Evolutionary conservation across 2,797 vertebrate genomes (phyloP), one percentile per base, ranked within the genome.

Genomic region (Fistularia tabacaria): DNA sequence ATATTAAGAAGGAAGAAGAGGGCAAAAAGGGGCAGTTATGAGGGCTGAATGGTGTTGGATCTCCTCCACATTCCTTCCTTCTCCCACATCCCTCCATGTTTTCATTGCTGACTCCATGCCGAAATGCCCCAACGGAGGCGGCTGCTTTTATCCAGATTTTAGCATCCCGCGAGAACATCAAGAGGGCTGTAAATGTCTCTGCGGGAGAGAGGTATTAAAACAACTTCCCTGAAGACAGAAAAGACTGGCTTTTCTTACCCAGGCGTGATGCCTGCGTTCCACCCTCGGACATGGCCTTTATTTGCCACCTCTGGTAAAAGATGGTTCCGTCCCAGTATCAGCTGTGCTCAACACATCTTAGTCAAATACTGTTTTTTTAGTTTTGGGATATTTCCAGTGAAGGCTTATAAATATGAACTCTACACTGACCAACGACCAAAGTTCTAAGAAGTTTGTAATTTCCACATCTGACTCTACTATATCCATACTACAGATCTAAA

Each of bases 131-230:
- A 63, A 59, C 43, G 64, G 71, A 77, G 75, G 58, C 9, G 15
- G 9, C n/a, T 1, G 60, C 85, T 89, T 90, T 89, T 65, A 88
- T 89, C 80, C 61, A 2, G 15, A 55, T 86, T 80, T 83, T 86
- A 80, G 71, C 45, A 7, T 62, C 68, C 69, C 11, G 14, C 59
- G 57, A 86, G 75, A 84, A 89, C 87, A 81, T 81, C 76, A 80
- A 75, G 74, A 80, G 60, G 58, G 38, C 65, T 59, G 59, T 79
- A 87, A 86, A 84, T 57, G 78, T 80, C 71, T 78, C 61, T 37
- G 72, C 62, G 67, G 85, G 81, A 79, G 83, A 83, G 74, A 74
- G 70, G 64, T 71, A 82, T 87, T 82, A 73, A 73, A 70, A 69
- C 56, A 57, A 64, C 81, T 64, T 73, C 73, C 57, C 71, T 15